These are phyloP conservation scores for Drosophila paranaensis DNA, from an alignment of 2,888 invertebrate species.

Conservation along the genomic window DNA sequence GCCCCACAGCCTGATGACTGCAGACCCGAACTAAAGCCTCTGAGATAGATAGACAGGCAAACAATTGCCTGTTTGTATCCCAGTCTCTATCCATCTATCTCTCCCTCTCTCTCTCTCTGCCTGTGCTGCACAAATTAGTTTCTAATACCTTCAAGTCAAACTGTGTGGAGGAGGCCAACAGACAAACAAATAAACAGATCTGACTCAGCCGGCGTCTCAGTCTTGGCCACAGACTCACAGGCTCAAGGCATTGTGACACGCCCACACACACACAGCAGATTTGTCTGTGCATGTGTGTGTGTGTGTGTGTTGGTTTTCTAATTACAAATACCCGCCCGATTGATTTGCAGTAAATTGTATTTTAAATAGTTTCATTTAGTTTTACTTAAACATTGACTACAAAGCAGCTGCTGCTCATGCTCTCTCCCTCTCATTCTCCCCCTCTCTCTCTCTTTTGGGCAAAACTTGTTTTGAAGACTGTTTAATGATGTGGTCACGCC, in stretches of 20 bases:
- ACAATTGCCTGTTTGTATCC: slow-evolving; percentile 76
- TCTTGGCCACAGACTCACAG: slow-evolving; percentile 23
- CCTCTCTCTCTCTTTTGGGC: slow-evolving; percentile 2
- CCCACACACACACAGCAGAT: neutral
- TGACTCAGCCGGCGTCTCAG: slow-evolving; percentile 21
- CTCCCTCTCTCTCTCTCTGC: slow-evolving; percentile 19
- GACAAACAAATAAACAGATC: slow-evolving; percentile 51
- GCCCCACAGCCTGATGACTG: slow-evolving; percentile 39
- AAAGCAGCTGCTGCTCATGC: slow-evolving; percentile 42
- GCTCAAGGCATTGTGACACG: slow-evolving; percentile 30
- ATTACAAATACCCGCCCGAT: slow-evolving; percentile 70
- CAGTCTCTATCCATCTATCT: slow-evolving; percentile 44
- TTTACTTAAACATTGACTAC: slow-evolving; percentile 51
- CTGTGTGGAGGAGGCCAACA: slow-evolving; percentile 51
- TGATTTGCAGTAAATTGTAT: slow-evolving; percentile 75
- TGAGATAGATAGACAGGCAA: slow-evolving; percentile 76
- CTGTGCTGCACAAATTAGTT: slow-evolving; percentile 75
- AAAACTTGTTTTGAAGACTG: slow-evolving; percentile 46
- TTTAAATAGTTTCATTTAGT: slow-evolving; percentile 76
- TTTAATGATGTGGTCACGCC: slow-evolving; percentile 64
- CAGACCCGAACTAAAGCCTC: slow-evolving; percentile 60
- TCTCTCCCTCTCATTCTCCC: neutral
- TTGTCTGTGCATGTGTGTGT: slow-evolving; percentile 2
- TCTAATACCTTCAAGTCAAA: slow-evolving; percentile 82
- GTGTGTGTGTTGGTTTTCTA: slow-evolving; percentile 50